Percentiles rank a stretch among this genome's conserved stretches.
Evolutionary conservation across 2,113 vertebrate species (phyloP).

Genomic region (Anser cygnoides): DNA sequence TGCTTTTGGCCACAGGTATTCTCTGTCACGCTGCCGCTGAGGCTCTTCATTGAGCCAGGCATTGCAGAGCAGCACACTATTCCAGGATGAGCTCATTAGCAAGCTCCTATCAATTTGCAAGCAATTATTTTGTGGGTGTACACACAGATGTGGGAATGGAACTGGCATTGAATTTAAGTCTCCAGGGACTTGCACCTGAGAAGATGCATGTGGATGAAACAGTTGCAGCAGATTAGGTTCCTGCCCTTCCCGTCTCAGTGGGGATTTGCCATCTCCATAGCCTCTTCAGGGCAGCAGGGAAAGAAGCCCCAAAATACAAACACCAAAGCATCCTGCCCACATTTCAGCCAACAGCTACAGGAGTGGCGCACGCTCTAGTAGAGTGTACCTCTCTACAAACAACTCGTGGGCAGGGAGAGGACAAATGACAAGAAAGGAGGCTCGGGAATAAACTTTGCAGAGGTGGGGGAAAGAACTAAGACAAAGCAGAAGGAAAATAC

Average conservation of each 20-base stretch:
- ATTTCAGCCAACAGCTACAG: background rate
- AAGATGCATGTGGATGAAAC: background rate
- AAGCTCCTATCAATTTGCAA: background rate
- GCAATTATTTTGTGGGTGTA: background rate
- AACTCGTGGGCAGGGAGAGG: background rate
- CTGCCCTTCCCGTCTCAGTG: background rate
- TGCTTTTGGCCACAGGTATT: background rate
- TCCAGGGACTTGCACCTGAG: background rate
- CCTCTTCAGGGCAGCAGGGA: background rate
- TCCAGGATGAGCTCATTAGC: background rate
- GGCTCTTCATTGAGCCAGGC: background rate
- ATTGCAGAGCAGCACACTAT: background rate
- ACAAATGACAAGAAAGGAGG: background rate
- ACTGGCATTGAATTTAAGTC: background rate
- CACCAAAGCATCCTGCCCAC: no score
- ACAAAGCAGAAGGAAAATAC: background rate
- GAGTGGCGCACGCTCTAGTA: background rate
- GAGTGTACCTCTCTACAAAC: no score
- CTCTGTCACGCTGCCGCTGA: background rate
- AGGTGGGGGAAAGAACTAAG: background rate
- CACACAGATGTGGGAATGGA: background rate
- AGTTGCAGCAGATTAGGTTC: background rate
- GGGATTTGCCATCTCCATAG: background rate
- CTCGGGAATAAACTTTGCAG: background rate
- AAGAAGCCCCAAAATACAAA: background rate